These are phyloP conservation scores for Ceratitis capitata DNA, from an alignment of 1,140 invertebrate genomes.

Conservation along the genomic window DNA sequence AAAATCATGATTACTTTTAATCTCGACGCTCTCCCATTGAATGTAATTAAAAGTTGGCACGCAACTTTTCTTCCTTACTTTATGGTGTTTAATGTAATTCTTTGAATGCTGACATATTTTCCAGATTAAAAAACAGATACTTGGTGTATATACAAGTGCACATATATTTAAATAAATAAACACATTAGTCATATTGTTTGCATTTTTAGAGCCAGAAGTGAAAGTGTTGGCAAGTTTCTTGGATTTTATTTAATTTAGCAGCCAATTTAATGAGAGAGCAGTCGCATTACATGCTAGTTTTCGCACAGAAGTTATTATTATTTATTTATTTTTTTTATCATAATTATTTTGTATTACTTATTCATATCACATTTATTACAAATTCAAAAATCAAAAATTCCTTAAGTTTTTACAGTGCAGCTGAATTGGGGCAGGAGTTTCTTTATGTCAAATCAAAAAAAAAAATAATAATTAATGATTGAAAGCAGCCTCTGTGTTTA, in stretches of 20 bases:
- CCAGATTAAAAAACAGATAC: not conserved
- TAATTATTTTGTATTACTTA: not conserved
- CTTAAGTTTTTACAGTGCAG: not conserved
- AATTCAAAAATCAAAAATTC: too few relatives aligned
- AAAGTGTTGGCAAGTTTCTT: slow-evolving; percentile 6
- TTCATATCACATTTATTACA: too few relatives aligned
- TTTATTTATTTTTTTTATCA: not conserved
- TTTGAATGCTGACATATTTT: not conserved
- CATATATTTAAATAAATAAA: not conserved
- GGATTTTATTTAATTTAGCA: not conserved
- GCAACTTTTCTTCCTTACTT: not conserved
- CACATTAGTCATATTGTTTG: not conserved
- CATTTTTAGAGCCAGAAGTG: not conserved
- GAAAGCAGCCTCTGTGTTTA: too few relatives aligned
- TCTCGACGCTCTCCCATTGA: not conserved
- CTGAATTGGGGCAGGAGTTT: not conserved
- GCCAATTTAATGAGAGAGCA: not conserved
- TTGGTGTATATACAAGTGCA: not conserved
- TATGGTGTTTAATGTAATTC: too few relatives aligned
- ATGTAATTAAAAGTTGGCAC: not conserved
- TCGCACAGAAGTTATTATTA: not conserved
- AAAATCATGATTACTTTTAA: too few relatives aligned
- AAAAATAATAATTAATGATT: not conserved
- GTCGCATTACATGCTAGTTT: not conserved
- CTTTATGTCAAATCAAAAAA: not conserved